A percentile compares a stretch with the other conserved stretches of the same genome.
These are phyloP conservation scores for Norana najaformis DNA, from an alignment of 2,888 invertebrate species.

Conservation along the genomic window DNA sequence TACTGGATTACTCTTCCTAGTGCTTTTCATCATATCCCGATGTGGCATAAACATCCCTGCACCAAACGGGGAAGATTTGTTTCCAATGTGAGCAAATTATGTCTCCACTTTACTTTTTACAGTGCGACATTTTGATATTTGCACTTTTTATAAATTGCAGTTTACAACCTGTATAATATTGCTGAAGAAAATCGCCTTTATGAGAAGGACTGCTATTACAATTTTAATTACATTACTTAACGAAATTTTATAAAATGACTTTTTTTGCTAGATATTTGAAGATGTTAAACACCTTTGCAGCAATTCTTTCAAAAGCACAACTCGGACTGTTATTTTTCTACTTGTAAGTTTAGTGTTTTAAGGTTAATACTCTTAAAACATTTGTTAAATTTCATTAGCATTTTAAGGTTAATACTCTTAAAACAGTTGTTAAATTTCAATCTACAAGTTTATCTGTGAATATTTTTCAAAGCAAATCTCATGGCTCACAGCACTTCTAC, in stretches of 20 bases:
- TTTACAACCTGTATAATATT: not conserved
- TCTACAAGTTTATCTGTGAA: not conserved
- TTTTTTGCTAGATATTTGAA: not conserved
- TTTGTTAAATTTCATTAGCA: not conserved
- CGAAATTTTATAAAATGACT: not conserved
- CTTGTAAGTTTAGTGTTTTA: not conserved
- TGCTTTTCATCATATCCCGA: slow-evolving; percentile 47
- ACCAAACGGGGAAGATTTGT: slow-evolving; percentile 50
- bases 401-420: not conserved
- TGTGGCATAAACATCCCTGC: slow-evolving; percentile 50
- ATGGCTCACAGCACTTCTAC: not conserved
- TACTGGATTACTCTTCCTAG: slow-evolving; percentile 46
- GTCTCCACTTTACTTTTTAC: not conserved
- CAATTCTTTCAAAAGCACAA: slow-evolving; percentile 13
- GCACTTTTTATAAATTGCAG: not conserved
- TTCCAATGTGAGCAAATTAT: slow-evolving; percentile 24
- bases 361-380: not conserved
- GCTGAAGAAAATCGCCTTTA: not conserved
- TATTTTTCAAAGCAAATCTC: not conserved
- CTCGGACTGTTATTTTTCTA: not conserved
- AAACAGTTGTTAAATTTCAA: not conserved
- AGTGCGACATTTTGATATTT: too few species aligned
- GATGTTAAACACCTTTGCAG: not conserved
- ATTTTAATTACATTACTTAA: not conserved
- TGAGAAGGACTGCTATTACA: not conserved